phyloP scores from a whole-genome alignment of 2,888 invertebrate genomes.

The Philaethria dido region DNA sequence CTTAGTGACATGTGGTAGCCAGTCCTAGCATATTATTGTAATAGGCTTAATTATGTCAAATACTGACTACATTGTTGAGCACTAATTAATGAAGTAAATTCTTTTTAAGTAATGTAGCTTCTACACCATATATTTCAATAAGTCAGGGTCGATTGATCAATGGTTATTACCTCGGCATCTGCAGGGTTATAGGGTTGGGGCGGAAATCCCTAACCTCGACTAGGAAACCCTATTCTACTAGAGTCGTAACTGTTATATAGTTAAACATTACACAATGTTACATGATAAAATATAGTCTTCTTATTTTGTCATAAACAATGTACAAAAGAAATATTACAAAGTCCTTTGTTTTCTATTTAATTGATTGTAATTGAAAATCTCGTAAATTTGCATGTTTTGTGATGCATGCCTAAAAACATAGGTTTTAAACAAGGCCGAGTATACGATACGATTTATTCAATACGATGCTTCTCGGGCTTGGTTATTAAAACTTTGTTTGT shows the following conservation, averaged over 20 bases:
- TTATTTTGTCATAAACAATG: neutral
- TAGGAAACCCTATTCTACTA: constrained; percentile 57
- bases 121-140: neutral
- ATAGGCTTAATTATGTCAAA: constrained; percentile 27
- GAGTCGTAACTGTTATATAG: constrained; percentile 57
- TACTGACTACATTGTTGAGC: neutral
- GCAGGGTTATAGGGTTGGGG: constrained; percentile 58
- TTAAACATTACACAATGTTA: neutral
- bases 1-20: constrained; percentile 75
- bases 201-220: constrained; percentile 55
- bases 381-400: constrained; percentile 49
- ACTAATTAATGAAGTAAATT: neutral
- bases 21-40: constrained; percentile 54
- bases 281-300: neutral
- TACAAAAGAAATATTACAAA: neutral
- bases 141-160: constrained; percentile 49
- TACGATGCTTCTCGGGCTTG: constrained; percentile 42
- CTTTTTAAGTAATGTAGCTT: neutral
- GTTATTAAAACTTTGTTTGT: constrained; percentile 42
- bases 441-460: constrained; percentile 43
- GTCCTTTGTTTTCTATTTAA: neutral
- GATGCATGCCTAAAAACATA: constrained; percentile 43
- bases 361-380: neutral
- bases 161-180: constrained; percentile 60
- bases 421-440: constrained; percentile 49